phyloP scores from a whole-genome alignment of 2,113 vertebrate species.

The Haplochromis burtoni region DNA sequence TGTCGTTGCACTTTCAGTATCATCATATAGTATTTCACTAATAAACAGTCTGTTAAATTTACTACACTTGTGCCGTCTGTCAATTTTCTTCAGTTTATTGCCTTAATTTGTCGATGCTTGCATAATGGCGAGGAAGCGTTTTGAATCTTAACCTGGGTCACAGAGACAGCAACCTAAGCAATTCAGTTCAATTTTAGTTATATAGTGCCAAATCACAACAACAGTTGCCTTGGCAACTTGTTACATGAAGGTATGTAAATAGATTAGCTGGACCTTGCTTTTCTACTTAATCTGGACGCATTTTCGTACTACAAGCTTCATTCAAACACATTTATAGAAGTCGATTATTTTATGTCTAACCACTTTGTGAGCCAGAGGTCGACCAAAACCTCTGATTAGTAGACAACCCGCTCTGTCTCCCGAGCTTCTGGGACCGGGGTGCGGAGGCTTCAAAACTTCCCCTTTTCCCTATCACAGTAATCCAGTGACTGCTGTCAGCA shows the following conservation, averaged over 20 bases:
- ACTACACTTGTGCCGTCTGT: not conserved
- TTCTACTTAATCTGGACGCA: not conserved
- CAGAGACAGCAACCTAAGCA: not conserved
- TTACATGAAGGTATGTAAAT: not conserved
- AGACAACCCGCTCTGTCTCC: not conserved
- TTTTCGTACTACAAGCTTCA: not conserved
- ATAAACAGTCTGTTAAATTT: not conserved
- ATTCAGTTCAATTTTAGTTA: not conserved
- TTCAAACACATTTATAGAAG: not conserved
- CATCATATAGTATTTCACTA: not conserved
- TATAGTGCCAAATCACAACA: not conserved
- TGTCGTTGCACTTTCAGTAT: not conserved
- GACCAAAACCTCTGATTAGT: not conserved
- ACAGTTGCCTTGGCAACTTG: not conserved
- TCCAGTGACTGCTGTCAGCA: not conserved
- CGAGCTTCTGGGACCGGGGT: accelerated
- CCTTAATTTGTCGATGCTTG: not conserved
- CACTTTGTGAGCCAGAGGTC: not conserved
- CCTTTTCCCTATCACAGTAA: not conserved
- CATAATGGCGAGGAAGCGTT: not conserved
- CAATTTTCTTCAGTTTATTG: not conserved
- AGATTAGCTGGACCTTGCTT: not conserved
- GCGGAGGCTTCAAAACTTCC: not conserved
- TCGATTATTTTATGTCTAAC: not conserved
- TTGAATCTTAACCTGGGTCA: not conserved